Conservation (phyloP, 2,888 invertebrate genomes). For the Stratiomys singularior region DNA sequence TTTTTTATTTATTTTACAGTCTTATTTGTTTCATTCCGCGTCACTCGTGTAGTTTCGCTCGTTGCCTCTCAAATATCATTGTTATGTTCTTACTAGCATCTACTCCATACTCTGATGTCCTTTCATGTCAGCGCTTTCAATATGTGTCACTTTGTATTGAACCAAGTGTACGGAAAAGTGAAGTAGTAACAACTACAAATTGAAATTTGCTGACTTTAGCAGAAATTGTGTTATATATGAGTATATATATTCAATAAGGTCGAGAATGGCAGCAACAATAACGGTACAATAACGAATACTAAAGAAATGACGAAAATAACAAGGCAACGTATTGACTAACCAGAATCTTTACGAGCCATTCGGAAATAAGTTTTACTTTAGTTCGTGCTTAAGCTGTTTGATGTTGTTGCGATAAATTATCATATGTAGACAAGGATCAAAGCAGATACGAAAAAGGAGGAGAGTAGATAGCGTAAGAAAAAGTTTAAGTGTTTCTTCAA, state of each 20-base stretch:
- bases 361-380: no score
- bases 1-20: background rate
- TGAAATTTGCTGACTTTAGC: slow-evolving; percentile 30
- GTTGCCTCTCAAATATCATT: background rate
- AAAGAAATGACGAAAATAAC: no score
- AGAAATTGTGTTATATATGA: slow-evolving; percentile 15
- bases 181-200: slow-evolving; percentile 21
- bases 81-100: background rate
- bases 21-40: background rate
- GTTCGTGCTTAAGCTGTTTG: no score
- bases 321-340: no score
- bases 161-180: slow-evolving; percentile 1
- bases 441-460: no score
- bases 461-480: no score
- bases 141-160: background rate
- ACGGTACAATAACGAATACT: no score
- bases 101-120: background rate
- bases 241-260: background rate
- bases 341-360: no score
- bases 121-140: background rate
- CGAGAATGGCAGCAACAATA: background rate
- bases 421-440: no score
- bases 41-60: background rate
- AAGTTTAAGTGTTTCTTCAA: no score
- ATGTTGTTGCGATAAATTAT: no score